Conservation (phyloP, 2,113 vertebrate genomes). For the Tenrec ecaudatus region DNA sequence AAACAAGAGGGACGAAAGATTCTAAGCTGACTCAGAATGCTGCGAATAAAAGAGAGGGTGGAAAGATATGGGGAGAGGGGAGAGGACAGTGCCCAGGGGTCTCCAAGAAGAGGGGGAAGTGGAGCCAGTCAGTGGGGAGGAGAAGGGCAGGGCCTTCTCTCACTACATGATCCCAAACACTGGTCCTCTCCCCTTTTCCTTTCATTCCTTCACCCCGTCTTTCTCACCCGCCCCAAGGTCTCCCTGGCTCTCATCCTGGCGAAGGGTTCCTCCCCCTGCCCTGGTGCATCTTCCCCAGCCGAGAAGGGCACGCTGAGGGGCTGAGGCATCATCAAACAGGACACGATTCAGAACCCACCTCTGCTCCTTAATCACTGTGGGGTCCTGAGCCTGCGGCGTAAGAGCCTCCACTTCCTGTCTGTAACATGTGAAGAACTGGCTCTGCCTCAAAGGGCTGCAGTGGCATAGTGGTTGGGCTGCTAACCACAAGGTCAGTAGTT, state of each 20-base stretch:
- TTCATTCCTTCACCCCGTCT: not conserved
- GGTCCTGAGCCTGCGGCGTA: not conserved
- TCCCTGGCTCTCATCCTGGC: not conserved
- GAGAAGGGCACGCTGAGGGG: not conserved
- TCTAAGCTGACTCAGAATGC: not conserved
- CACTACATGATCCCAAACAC: not conserved
- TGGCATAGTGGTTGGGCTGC: too few relatives aligned
- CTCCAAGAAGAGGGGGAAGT: not conserved
- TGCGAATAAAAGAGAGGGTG: not conserved
- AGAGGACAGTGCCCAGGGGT: not conserved
- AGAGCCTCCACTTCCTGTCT: not conserved
- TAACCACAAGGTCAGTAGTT: too few relatives aligned
- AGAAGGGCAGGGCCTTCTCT: not conserved
- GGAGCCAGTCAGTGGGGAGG: not conserved
- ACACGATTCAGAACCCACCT: slow-evolving; percentile 11
- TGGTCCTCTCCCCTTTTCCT: not conserved
- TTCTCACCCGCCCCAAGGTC: not conserved
- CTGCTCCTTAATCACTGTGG: not conserved
- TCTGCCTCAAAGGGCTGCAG: too few relatives aligned
- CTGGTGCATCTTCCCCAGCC: not conserved
- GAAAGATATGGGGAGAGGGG: not conserved
- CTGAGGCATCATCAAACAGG: not conserved
- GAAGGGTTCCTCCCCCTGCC: not conserved
- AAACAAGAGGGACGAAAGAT: not conserved
- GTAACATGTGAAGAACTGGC: not conserved